Evolutionary conservation across 2,797 vertebrate species (phyloP), one percentile per base, ranked within the genome.

Genomic region (Channa striata): DNA sequence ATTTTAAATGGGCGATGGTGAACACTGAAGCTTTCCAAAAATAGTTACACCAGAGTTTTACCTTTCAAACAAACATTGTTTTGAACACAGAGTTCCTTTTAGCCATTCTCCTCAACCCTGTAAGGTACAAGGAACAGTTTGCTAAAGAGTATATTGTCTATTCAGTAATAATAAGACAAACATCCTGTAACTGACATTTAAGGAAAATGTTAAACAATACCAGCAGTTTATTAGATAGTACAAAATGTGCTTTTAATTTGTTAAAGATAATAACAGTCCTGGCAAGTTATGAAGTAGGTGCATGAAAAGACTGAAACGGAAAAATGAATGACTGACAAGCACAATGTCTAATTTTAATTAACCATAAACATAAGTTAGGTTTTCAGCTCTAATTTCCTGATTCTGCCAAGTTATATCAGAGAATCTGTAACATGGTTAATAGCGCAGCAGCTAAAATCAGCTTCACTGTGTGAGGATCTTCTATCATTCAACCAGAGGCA

Each of bases 381-480:
- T 21, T 39, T 16, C 1, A 53, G 34, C 6, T 20, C 20, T 47
- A 21, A 47, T 39, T 11, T 47, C 25, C 6, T 40, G 17, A 36
- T 5, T 43, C 7, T 21, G 17, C 25, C 6, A 11, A 34, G 17
- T 53, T 6, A 7, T 44, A 25, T 59, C 20, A 25, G 16, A 52
- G 33, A 62, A 42, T 51, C 16, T 44, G 37, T 11, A 63, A 12
- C 40, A 16, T 36, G 25, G 25, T 43, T 33, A 51, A 53, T 12
- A 14, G 39, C 9, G n/a, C 40, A 25, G 10, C 36, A 36, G 53
- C 69, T 62, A 61, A 72, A 78, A 62, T 52, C 52, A 63, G 69
- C 63, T 36, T 69, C 36, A n/a, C 66, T 20, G 43, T 36, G 20
- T 63, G 56, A 73, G 39, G 64, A 50, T 65, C 44, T 60, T 6